These are phyloP conservation scores for Budorcas taxicolor DNA, from an alignment of 2,113 vertebrate genomes.

Conservation along the genomic window DNA sequence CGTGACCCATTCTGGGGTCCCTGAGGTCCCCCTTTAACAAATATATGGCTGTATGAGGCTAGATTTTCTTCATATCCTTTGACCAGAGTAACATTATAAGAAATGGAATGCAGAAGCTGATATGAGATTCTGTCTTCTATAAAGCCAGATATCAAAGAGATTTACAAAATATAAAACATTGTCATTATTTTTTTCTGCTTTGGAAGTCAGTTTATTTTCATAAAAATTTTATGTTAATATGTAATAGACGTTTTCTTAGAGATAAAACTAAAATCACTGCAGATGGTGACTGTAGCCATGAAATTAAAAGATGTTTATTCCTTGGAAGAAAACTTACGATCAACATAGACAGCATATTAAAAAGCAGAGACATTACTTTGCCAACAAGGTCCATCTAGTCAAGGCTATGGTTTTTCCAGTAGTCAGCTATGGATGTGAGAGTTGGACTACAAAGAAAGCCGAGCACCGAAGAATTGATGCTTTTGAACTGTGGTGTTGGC, in stretches of 20 bases:
- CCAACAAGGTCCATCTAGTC: not conserved
- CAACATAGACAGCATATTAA: not conserved
- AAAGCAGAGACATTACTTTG: not conserved
- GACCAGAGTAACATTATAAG: not conserved
- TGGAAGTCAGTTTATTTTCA: not conserved
- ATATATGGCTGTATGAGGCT: not conserved
- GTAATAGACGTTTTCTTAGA: not conserved
- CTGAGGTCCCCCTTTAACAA: not conserved
- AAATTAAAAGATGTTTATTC: not conserved
- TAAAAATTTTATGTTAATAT: not conserved
- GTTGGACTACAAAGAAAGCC: not conserved
- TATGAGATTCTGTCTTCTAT: not conserved
- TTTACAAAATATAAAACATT: conserved; percentile 26
- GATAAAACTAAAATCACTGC: not conserved
- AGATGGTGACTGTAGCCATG: not conserved
- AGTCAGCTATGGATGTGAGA: not conserved
- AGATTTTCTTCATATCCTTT: not conserved
- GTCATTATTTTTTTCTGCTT: not conserved
- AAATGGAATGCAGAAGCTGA: not conserved
- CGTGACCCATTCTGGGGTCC: not conserved
- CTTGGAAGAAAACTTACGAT: not conserved
- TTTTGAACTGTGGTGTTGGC: not conserved
- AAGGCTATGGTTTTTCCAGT: not conserved
- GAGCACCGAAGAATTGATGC: not conserved
- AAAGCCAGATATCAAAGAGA: not conserved